A percentile compares a stretch with the other conserved stretches of the same genome.
Evolutionary conservation across 2,888 invertebrate genomes (phyloP).

Genomic region (Temnothorax unifasciatus): DNA sequence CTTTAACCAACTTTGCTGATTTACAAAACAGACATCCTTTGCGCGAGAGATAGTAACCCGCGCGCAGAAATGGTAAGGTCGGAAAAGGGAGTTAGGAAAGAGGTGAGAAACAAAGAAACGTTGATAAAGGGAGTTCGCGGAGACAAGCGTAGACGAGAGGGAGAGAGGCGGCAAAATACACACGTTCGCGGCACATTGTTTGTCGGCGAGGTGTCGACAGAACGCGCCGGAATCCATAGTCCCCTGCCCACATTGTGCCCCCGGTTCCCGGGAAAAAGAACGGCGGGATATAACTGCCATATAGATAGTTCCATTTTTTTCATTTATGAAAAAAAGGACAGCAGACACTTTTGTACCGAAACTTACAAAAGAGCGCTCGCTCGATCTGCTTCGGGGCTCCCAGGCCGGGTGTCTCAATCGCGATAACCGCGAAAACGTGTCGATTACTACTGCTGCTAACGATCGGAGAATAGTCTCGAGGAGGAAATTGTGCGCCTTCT

Average conservation of each 20-base stretch:
- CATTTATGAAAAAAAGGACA: constrained; percentile 63
- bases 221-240: constrained; percentile 51
- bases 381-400: not conserved
- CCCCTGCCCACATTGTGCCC: constrained; percentile 48
- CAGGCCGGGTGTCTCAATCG: constrained; percentile 40
- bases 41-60: constrained; percentile 46
- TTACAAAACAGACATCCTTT: constrained; percentile 67
- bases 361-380: constrained; percentile 64
- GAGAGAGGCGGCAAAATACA: constrained; percentile 54
- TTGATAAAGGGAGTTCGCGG: constrained; percentile 39
- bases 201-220: constrained; percentile 57
- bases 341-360: constrained; percentile 73
- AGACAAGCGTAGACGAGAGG: constrained; percentile 29
- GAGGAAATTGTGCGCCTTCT: not conserved
- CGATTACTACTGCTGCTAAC: constrained; percentile 63
- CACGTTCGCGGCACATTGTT: constrained; percentile 70
- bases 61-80: not conserved
- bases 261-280: constrained; percentile 31
- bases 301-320: constrained; percentile 52
- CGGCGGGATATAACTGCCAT: constrained; percentile 48
- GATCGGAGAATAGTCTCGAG: constrained; percentile 3
- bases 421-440: constrained; percentile 51
- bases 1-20: constrained; percentile 71
- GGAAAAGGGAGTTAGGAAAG: constrained; percentile 24
- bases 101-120: constrained; percentile 52